Base-by-base conservation (phyloP, 2,113 vertebrate species). In the Elachura formosa region DNA sequence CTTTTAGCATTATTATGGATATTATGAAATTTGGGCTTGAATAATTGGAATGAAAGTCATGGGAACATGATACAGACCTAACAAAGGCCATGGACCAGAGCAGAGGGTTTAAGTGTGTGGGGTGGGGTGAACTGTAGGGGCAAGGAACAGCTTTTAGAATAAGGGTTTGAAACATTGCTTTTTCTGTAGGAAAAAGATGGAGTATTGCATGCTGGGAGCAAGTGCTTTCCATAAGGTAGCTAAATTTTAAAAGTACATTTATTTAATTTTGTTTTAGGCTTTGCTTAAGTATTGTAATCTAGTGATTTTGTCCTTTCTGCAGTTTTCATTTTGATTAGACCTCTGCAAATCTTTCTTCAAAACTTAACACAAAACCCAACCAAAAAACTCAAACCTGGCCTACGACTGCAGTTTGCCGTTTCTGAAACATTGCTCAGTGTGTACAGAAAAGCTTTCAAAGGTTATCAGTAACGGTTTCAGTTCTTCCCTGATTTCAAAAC, bases 141-240 rank as follows among this genome's bases (percentile, higher is more conserved):
- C 93, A 79, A 78, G 72, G 72, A 96, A 73, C 82, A 96, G 91
- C 79, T 96, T 91, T 58, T 92, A 96, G 94, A 96, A 95, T 95
- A 90, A 95, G 95, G 95, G 95, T 97, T 97, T 96, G 94, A 97
- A 97, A 95, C 95, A 24, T 95, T 97, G 94, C 95, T 97, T 96
- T 97, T 95, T 97, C 96, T 97, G 95, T 97, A 96, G 95, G 96
- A 96, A 69, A 96, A 96, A 91, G 94, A 96, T 97, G 96, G 96
- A 97, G 93, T 95, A 93, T 96, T 97, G 96, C 96, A 97, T 97
- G 95, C 96, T 96, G 96, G 95, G 95, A 94, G 92, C 95, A 95
- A 97, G 93, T 97, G 93, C 94, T 97, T 96, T 96, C 93, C 91
- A 96, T 96, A 95, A 96, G 95, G 95, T 94, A 96, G 95, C 94